Evolutionary conservation across 2,888 invertebrate genomes (phyloP).

Genomic region (Xylocampa areola): DNA sequence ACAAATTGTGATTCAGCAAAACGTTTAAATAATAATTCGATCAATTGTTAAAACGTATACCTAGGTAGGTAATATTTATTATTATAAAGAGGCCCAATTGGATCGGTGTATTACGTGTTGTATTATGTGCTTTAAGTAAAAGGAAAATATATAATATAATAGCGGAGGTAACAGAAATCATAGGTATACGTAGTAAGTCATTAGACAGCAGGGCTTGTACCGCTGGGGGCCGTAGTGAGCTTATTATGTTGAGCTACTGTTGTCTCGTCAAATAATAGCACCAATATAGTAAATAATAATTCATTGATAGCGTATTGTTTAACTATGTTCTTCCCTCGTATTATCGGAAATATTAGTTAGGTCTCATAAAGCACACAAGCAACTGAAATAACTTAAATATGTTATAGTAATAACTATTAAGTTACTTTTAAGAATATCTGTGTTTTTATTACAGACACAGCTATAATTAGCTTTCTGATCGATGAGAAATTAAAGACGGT

Average conservation of each 20-base stretch:
- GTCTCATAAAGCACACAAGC: background rate
- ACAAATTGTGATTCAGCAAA: constrained; percentile 29
- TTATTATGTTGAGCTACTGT: constrained; percentile 28
- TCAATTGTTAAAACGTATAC: constrained; percentile 44
- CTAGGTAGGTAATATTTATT: too few species aligned
- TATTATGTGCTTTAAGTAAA: constrained; percentile 43
- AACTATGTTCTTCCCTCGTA: constrained; percentile 2
- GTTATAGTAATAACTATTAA: too few species aligned
- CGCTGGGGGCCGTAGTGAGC: constrained; percentile 39
- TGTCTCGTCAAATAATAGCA: constrained; percentile 28
- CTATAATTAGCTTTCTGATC: background rate
- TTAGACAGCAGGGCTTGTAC: constrained; percentile 52
- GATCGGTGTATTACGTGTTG: constrained; percentile 35
- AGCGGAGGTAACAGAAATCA: constrained; percentile 22
- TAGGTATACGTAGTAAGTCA: constrained; percentile 36
- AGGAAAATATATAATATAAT: constrained; percentile 33
- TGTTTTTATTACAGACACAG: too few species aligned
- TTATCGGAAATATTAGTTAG: background rate
- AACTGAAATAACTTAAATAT: too few species aligned
- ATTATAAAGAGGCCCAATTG: constrained; percentile 38
- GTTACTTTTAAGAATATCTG: background rate
- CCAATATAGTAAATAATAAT: background rate
- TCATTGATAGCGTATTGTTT: constrained; percentile 9
- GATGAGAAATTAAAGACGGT: constrained; percentile 10
- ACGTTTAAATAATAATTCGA: constrained; percentile 45